Evolutionary conservation across 2,113 vertebrate species (phyloP).

Genomic region (Oncorhynchus tshawytscha): DNA sequence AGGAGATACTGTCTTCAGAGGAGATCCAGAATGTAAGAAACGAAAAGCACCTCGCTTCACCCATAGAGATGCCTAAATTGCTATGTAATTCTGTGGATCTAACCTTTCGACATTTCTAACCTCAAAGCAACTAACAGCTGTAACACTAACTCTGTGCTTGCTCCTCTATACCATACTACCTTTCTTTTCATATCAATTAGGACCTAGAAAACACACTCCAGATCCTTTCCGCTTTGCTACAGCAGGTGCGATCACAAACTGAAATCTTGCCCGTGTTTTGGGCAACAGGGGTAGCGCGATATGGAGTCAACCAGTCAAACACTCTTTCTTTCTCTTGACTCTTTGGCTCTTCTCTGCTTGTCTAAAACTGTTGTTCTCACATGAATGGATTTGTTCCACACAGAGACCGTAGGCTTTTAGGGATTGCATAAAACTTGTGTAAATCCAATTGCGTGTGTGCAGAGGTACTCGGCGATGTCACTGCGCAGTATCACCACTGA

Average conservation of each 20-base stretch:
- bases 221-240: slow-evolving; percentile 49
- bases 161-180: neutral
- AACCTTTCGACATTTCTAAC: neutral
- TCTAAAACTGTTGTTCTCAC: too few species aligned
- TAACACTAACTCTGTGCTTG: neutral
- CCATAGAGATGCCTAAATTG: too few species aligned
- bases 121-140: neutral
- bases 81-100: neutral
- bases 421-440: too few species aligned
- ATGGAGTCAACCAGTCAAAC: neutral
- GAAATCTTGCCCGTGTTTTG: neutral
- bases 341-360: too few species aligned
- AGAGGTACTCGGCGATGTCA: slow-evolving; percentile 93
- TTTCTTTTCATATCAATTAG: slow-evolving; percentile 9
- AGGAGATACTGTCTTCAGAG: slow-evolving; percentile 53
- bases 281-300: neutral
- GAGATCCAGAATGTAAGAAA: slow-evolving; percentile 64
- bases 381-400: too few species aligned
- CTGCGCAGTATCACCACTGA: slow-evolving; percentile 96
- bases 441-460: slow-evolving; percentile 37
- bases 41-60: neutral
- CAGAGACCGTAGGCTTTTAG: too few species aligned
- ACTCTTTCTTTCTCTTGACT: neutral
- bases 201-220: slow-evolving; percentile 52
- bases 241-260: slow-evolving; percentile 50